Percentiles rank a stretch among this genome's conserved stretches.
Evolutionary conservation across 1,140 invertebrate genomes (phyloP).

Genomic region (Cydia amplana): DNA sequence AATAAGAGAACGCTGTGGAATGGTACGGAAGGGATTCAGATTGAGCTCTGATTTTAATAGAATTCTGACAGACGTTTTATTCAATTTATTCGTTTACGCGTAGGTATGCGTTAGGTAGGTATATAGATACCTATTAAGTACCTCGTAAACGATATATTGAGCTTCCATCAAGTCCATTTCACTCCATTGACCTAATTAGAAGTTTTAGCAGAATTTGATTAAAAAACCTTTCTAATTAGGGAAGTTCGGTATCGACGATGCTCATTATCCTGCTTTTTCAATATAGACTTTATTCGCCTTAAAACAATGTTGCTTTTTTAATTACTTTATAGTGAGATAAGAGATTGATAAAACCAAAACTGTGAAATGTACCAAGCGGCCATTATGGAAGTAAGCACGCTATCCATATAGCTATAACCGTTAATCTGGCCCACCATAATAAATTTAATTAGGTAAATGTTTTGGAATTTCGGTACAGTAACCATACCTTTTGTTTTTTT

Average conservation of each 20-base stretch:
- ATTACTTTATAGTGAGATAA: background rate
- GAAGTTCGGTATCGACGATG: too few relatives aligned
- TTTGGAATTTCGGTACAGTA: constrained; percentile 7
- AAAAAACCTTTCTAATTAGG: background rate
- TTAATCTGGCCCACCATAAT: constrained; percentile 33
- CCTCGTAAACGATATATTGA: background rate
- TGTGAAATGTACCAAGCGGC: constrained; percentile 23
- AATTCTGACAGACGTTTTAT: too few relatives aligned
- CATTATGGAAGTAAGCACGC: constrained; percentile 34
- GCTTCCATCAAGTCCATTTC: background rate
- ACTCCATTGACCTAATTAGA: constrained; percentile 31
- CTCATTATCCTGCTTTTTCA: background rate
- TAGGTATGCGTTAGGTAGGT: too few relatives aligned
- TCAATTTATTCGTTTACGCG: too few relatives aligned
- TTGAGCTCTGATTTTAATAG: too few relatives aligned
- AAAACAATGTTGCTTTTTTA: background rate
- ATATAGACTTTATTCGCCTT: background rate
- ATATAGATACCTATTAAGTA: background rate
- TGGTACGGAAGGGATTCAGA: too few relatives aligned
- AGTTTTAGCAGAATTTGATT: constrained; percentile 32
- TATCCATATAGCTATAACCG: constrained; percentile 35
- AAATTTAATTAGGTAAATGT: constrained; percentile 31
- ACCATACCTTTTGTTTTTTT: constrained; percentile 30
- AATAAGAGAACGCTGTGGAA: too few relatives aligned
- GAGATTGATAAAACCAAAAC: background rate